Base-by-base conservation (phyloP, 1,140 invertebrate genomes). In the Lucilia cuprina region DNA sequence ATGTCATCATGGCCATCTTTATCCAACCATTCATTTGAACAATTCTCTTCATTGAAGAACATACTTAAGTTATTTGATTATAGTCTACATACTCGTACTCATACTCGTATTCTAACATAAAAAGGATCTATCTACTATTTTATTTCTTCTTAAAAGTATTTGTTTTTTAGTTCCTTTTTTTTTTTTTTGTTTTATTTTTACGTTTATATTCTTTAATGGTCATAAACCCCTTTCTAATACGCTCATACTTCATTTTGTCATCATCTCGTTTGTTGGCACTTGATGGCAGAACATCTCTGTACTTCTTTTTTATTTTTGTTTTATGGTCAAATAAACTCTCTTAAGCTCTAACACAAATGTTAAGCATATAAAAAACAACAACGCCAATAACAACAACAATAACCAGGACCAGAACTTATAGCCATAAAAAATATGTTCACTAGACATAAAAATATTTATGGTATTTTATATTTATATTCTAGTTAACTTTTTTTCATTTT, bases 281-380 rank as follows among this genome's bases (percentile, higher is more conserved):
- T 70, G n/a, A 30, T 30, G 25, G 19, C 19, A 70, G 7, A 41
- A 8, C 41, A 41, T 10, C 5, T 41, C n/a, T 70, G 25, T n/a
- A 25, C n/a, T 21, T n/a, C n/a, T n/a, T n/a, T n/a, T n/a, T n/a
- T n/a, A n/a, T n/a, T 70, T 41, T 30, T 41, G 17, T 70, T 25
- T 70, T 70, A 70, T 70, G 65, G 65, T 25, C 65, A 70, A 70
- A 70, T 70, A 70, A 60, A 17, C n/a, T 60, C n/a, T 60, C 55
- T 60, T n/a, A 60, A 70, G 19, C 65, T 70, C 19, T 19, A n/a
- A 25, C 17, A 70, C 25, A 30, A 30, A 30, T 30, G 25, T 30
- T 30, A 30, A 30, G 25, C 1, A 30, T 30, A 30, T 30, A 30
- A 30, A 30, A 30, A 30, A 30, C 25, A 30, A 30, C 25, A 19